A percentile compares a stretch with the other conserved stretches of the same genome.
Evolutionary conservation across 2,888 invertebrate genomes (phyloP).

Genomic region (Dasysyrphus tricinctus): DNA sequence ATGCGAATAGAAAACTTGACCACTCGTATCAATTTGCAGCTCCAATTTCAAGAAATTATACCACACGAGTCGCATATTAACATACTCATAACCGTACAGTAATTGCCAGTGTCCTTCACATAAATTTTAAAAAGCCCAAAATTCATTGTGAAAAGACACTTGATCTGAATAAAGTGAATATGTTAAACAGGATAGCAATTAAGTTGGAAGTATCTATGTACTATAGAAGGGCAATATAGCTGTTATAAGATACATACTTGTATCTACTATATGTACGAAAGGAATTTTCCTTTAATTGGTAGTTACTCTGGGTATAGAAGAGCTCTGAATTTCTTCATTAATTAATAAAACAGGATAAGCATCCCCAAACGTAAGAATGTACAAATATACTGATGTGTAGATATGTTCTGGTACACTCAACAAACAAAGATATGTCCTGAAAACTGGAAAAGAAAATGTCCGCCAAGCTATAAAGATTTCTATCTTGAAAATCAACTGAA

Average conservation of each 20-base stretch:
- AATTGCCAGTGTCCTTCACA: constrained; percentile 72
- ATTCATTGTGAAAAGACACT: constrained; percentile 68
- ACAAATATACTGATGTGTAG: neutral
- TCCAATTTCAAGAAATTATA: constrained; percentile 71
- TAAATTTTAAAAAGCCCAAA: constrained; percentile 70
- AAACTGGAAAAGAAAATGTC: constrained; percentile 26
- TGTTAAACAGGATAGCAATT: constrained; percentile 71
- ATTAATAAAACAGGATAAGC: constrained; percentile 74
- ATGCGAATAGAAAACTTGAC: constrained; percentile 48
- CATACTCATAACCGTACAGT: constrained; percentile 72
- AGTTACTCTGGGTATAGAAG: constrained; percentile 18
- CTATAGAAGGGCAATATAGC: neutral
- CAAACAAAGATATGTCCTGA: constrained; percentile 20
- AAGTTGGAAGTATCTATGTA: constrained; percentile 14
- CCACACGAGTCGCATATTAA: constrained; percentile 75
- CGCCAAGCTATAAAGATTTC: constrained; percentile 66
- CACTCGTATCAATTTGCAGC: constrained; percentile 65
- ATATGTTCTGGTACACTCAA: constrained; percentile 17
- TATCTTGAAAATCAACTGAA: constrained; percentile 62
- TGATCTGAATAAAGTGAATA: constrained; percentile 66
- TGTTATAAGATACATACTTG: constrained; percentile 4
- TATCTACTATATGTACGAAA: constrained; percentile 14
- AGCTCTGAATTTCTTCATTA: constrained; percentile 70
- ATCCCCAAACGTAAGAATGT: constrained; percentile 34
- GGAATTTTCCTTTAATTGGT: constrained; percentile 71